Evolutionary conservation across 2,797 vertebrate species (phyloP).

Genomic region (Mus spretus): DNA sequence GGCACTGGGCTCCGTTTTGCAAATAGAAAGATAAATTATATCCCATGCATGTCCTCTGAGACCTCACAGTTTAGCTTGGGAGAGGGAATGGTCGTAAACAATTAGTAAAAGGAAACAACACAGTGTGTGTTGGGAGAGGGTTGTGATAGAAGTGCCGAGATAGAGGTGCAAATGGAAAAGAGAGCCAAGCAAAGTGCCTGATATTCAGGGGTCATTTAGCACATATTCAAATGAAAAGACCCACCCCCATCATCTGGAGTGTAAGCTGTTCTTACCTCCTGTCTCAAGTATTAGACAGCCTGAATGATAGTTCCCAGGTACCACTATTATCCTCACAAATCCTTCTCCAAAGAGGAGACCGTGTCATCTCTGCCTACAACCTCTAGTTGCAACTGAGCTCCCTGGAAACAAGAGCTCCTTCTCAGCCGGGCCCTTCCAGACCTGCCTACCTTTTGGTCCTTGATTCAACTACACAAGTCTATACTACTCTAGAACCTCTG

Average conservation of each 20-base stretch:
- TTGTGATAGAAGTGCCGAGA: not conserved
- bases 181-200: not conserved
- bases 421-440: not conserved
- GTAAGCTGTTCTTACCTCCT: not conserved
- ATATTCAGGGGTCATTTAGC: not conserved
- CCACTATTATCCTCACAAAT: not conserved
- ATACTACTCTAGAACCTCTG: not conserved
- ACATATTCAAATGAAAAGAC: not conserved
- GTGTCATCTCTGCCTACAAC: not conserved
- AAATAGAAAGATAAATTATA: constrained; percentile 69
- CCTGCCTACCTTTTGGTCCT: not conserved
- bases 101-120: constrained; percentile 48
- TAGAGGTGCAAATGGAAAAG: not conserved
- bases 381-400: not conserved
- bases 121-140: not conserved
- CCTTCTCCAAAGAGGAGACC: not conserved
- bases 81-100: constrained; percentile 47
- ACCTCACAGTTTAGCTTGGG: constrained; percentile 40
- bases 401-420: not conserved
- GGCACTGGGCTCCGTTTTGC: constrained; percentile 10
- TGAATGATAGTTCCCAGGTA: no score
- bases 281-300: not conserved
- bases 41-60: not conserved
- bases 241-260: not conserved
- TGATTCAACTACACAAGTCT: not conserved